Evolutionary conservation across 2,113 vertebrate species (phyloP).

Genomic region (Hyla sarda): DNA sequence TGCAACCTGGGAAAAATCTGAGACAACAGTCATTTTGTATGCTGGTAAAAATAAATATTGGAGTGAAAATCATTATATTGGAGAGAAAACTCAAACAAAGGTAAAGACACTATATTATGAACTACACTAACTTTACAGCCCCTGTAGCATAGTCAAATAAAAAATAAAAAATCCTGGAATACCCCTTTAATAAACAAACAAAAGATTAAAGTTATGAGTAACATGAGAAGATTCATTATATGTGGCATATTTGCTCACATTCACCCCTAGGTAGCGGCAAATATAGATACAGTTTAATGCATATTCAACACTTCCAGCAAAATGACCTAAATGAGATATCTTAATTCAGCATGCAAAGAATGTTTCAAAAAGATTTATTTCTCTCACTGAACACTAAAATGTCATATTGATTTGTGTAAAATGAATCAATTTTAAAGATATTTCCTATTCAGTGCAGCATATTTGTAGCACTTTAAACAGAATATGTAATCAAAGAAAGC

Average conservation of each 20-base stretch:
- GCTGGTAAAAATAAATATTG: no score
- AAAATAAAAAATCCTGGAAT: no score
- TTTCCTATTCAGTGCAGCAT: not conserved
- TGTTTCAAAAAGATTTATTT: constrained; percentile 70
- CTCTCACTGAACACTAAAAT: constrained; percentile 67
- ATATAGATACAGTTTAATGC: not conserved
- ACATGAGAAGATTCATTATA: not conserved
- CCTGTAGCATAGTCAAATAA: no score
- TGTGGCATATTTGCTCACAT: not conserved
- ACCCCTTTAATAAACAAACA: no score
- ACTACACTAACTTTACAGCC: no score
- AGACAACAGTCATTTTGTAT: no score
- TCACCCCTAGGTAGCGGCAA: not conserved
- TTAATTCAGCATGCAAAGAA: constrained; percentile 64
- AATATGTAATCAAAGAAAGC: constrained; percentile 41
- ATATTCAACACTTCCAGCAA: constrained; percentile 4
- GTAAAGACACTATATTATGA: no score
- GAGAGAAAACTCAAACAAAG: no score
- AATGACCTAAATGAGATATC: constrained; percentile 66
- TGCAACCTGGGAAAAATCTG: no score
- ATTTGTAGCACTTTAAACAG: not conserved
- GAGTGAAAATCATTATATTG: no score
- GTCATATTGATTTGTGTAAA: constrained; percentile 63
- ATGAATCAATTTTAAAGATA: constrained; percentile 14
- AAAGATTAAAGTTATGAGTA: not conserved